phyloP scores from a whole-genome alignment of 2,113 vertebrate species.

The Chloroceryle aenea region DNA sequence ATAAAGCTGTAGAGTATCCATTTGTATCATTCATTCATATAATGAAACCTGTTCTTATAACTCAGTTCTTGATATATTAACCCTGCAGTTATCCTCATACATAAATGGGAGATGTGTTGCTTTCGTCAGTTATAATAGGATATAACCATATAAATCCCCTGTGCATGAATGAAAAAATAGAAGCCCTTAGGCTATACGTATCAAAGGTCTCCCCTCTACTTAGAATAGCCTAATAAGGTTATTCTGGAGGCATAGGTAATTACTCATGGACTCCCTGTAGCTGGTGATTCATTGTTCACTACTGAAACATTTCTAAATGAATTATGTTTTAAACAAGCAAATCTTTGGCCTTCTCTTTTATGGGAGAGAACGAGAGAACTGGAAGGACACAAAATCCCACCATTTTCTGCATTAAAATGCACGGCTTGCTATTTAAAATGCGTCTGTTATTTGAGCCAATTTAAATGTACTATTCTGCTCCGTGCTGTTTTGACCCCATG shows the following conservation, averaged over 20 bases:
- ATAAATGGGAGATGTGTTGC: conserved; percentile 62
- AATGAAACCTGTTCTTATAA: conserved; percentile 55
- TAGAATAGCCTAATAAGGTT: conserved; percentile 59
- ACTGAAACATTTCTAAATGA: conserved; percentile 46
- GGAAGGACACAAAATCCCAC: background rate
- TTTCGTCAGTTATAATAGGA: conserved; percentile 48
- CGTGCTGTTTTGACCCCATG: background rate
- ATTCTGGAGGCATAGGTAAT: conserved; percentile 56
- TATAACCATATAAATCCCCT: conserved; percentile 58
- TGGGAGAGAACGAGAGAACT: background rate
- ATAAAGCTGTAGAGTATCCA: conserved; percentile 38
- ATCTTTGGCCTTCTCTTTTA: background rate
- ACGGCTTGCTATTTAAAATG: background rate
- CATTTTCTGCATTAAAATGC: background rate
- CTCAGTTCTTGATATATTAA: conserved; percentile 59
- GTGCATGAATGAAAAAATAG: conserved; percentile 51
- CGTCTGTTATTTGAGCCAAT: background rate
- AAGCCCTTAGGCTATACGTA: conserved; percentile 36
- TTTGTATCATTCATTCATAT: conserved; percentile 60
- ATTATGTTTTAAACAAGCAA: conserved; percentile 62
- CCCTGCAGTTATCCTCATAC: conserved; percentile 17
- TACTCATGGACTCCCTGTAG: conserved; percentile 26
- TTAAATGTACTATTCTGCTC: background rate
- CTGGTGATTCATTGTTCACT: conserved; percentile 59
- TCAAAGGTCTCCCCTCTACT: conserved; percentile 53